Conservation (phyloP, 2,888 invertebrate genomes). For the Pristionchus entomophagus region DNA sequence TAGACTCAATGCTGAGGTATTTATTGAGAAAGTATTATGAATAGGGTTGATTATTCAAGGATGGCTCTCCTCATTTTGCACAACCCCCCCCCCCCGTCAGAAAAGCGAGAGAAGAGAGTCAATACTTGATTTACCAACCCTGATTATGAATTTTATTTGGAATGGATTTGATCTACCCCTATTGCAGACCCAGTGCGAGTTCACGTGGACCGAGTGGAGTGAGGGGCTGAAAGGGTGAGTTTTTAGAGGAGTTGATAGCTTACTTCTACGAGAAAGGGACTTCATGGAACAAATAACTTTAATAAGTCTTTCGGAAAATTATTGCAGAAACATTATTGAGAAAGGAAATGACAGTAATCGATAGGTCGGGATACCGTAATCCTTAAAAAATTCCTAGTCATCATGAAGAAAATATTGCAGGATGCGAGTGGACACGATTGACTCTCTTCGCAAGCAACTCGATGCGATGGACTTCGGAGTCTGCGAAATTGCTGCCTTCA, state of each 20-base stretch:
- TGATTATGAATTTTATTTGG: background rate
- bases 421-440: constrained; percentile 54
- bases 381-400: background rate
- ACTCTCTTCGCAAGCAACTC: constrained; percentile 55
- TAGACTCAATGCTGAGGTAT: constrained; percentile 89
- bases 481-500: constrained; percentile 46
- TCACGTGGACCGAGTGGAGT: background rate
- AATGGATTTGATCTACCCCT: background rate
- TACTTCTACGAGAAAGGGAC: no score
- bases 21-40: background rate
- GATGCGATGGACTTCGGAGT: constrained; percentile 56
- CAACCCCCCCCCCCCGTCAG: no score
- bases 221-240: constrained; percentile 21
- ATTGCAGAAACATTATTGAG: no score
- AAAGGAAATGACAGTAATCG: no score
- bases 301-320: background rate
- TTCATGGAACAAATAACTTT: background rate
- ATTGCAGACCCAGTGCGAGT: background rate
- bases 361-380: no score
- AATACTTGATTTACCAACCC: background rate
- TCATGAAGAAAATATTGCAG: constrained; percentile 11
- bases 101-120: background rate
- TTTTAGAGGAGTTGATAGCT: background rate
- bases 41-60: background rate
- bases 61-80: background rate